Conservation (phyloP, 2,888 invertebrate species). For the Homarus gammarus region DNA sequence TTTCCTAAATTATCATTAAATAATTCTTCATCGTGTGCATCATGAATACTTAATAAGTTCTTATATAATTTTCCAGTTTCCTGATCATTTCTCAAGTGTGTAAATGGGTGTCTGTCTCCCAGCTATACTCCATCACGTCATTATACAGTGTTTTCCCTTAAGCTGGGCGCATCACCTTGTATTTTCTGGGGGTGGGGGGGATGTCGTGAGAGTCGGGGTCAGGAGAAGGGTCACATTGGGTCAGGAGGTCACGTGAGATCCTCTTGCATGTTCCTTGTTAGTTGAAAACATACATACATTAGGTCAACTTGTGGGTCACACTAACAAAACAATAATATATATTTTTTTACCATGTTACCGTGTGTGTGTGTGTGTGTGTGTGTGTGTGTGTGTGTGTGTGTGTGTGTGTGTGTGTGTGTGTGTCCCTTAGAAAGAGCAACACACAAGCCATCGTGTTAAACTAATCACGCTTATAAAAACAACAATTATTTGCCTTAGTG, state of each 20-base stretch:
- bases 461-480: too few species aligned
- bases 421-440: too few species aligned
- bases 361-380: too few species aligned
- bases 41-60: too few species aligned
- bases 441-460: too few species aligned
- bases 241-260: constrained; percentile 7
- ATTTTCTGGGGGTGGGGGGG: too few species aligned
- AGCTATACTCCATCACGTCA: not conserved
- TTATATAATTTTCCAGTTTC: too few species aligned
- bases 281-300: not conserved
- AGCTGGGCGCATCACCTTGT: constrained; percentile 10
- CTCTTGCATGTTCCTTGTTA: constrained; percentile 37
- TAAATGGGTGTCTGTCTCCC: not conserved
- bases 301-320: not conserved
- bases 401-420: too few species aligned
- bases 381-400: too few species aligned
- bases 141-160: constrained; percentile 6
- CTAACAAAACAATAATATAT: not conserved
- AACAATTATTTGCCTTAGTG: too few species aligned
- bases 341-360: not conserved
- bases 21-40: too few species aligned
- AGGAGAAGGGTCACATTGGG: not conserved
- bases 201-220: constrained; percentile 7
- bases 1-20: too few species aligned
- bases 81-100: constrained; percentile 13